These are phyloP conservation scores for Plecotus auritus DNA, from an alignment of 2,113 vertebrate genomes.

Conservation along the genomic window DNA sequence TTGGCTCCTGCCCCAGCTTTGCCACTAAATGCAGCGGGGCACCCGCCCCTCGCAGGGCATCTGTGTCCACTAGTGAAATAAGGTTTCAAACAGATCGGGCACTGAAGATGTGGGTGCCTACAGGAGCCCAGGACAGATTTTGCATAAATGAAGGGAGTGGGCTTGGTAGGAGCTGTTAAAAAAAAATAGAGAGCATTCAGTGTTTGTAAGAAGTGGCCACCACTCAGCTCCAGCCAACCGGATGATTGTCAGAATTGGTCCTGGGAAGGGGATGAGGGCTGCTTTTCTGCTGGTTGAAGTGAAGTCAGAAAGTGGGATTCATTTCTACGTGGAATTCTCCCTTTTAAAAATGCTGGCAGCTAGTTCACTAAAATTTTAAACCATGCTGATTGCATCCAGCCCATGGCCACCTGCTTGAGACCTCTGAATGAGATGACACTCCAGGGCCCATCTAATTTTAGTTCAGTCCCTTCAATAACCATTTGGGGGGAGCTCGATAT, in stretches of 20 bases:
- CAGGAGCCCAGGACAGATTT: not conserved
- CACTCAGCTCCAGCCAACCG: accelerated
- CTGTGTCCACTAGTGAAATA: not conserved
- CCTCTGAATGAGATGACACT: not conserved
- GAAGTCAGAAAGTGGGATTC: not conserved
- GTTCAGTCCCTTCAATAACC: not conserved
- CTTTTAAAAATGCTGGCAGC: not conserved
- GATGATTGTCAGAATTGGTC: accelerated
- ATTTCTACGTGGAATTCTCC: not conserved
- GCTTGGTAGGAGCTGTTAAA: not conserved
- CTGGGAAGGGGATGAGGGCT: accelerated
- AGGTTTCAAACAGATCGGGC: too few species aligned
- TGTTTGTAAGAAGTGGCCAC: too few species aligned
- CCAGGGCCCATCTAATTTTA: not conserved
- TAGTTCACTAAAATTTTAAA: not conserved
- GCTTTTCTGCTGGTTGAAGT: not conserved
- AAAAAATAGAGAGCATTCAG: not conserved
- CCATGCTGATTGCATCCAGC: not conserved
- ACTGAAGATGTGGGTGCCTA: not conserved
- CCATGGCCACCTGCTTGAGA: not conserved
- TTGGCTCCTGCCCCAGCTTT: not conserved
- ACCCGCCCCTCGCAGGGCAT: not conserved
- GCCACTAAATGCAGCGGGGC: not conserved
- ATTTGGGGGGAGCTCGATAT: accelerated
- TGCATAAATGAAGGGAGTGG: not conserved